Percentiles rank a stretch among this genome's conserved stretches.
phyloP scores from a whole-genome alignment of 1,140 invertebrate species.

The Dufourea novaeangliae region DNA sequence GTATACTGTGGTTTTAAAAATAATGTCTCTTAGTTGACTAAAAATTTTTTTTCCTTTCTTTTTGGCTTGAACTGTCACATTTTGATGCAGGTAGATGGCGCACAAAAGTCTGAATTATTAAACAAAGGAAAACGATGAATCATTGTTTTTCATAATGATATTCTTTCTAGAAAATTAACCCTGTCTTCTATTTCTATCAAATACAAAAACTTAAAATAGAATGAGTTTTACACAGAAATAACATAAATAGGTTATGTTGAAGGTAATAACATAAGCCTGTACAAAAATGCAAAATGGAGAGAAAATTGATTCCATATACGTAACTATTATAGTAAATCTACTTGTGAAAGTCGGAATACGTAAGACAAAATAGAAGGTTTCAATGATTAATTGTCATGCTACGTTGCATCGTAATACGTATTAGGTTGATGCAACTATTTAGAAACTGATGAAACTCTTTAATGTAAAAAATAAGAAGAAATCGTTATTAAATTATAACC shows the following conservation, averaged over 20 bases:
- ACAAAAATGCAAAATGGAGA: too few species aligned
- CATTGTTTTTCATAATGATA: constrained; percentile 13
- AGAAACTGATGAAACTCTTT: background rate
- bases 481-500: background rate
- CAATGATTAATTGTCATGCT: background rate
- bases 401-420: background rate
- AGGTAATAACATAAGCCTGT: too few species aligned
- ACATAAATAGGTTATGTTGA: background rate
- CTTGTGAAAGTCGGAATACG: background rate
- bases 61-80: constrained; percentile 11
- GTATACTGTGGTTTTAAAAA: background rate
- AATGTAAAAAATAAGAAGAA: background rate
- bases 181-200: background rate
- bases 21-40: background rate
- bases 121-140: constrained; percentile 29
- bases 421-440: constrained; percentile 9
- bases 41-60: constrained; percentile 12
- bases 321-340: background rate
- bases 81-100: background rate
- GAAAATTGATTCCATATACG: background rate
- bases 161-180: constrained; percentile 11
- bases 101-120: background rate
- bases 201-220: background rate
- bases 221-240: background rate
- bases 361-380: background rate